Percentiles rank a stretch among this genome's conserved stretches.
Conservation (phyloP, 2,888 invertebrate genomes). For the Choristoneura rosaceana region DNA sequence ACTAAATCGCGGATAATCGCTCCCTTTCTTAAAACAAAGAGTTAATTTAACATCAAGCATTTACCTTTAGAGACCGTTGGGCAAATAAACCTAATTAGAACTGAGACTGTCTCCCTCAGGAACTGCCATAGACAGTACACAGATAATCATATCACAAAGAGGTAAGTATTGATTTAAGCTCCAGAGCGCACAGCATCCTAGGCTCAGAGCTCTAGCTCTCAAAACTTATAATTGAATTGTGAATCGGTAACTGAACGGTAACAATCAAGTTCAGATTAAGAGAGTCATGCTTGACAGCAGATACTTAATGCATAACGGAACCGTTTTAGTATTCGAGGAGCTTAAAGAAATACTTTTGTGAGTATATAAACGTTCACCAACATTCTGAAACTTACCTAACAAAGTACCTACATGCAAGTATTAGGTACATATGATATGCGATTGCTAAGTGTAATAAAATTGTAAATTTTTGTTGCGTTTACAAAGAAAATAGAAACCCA, state of each 20-base stretch:
- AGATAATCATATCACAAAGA: conserved; percentile 60
- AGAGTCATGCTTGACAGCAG: conserved; percentile 47
- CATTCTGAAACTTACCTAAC: not conserved
- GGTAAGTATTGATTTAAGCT: conserved; percentile 60
- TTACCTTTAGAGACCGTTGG: conserved; percentile 44
- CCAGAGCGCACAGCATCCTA: conserved; percentile 58
- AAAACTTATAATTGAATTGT: conserved; percentile 75
- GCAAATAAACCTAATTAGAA: conserved; percentile 38
- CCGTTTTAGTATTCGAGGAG: not conserved
- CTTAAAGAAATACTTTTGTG: not conserved
- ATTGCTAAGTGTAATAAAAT: not conserved
- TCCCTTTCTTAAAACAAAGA: conserved; percentile 47
- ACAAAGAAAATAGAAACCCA: conserved; percentile 5
- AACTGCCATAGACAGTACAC: conserved; percentile 41
- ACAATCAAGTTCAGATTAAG: conserved; percentile 69
- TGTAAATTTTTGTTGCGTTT: not conserved
- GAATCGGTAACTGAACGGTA: conserved; percentile 72
- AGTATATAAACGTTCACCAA: not conserved
- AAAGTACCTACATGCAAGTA: not conserved
- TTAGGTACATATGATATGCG: not conserved
- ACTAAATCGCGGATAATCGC: conserved; percentile 52
- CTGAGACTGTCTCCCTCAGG: conserved; percentile 26
- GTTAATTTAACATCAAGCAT: conserved; percentile 45
- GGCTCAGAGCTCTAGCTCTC: conserved; percentile 59
- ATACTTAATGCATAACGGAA: conserved; percentile 1